Base-by-base conservation (phyloP, 2,113 vertebrate species). In the Syrrhaptes paradoxus region DNA sequence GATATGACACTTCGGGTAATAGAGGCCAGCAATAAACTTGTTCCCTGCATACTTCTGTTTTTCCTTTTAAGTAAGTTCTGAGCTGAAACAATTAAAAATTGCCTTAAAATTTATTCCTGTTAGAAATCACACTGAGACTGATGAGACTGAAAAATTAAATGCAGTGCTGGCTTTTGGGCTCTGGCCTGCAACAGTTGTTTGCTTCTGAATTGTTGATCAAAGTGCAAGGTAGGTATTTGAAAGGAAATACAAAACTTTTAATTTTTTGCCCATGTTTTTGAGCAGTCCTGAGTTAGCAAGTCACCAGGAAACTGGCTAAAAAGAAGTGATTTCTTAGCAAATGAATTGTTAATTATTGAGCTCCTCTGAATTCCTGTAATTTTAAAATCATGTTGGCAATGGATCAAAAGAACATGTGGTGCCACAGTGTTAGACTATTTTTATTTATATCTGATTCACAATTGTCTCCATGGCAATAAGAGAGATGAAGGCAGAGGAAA, bases 401-500 rank as follows among this genome's bases (percentile, higher is more conserved):
- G 1, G 78, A 87, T 93, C 94, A 94, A 57, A 93, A 95, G 81
- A 97, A 97, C 98, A 97, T 97, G 98, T 97, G 98, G 97, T 97
- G 72, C 93, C 95, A 96, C 92, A 96, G 95, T 15, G 95, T 89
- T 84, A 90, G 97, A 97, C 96, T 98, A 98, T 98, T 98, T 98
- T 97, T 98, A 98, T 98, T 98, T 98, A 96, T 97, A 88, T 97
- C 97, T 98, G 98, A 98, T 97, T 97, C 97, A 97, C 94, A 92
- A 86, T 94, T 82, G 96, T 98, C 97, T 95, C 98, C 98, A 98
- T 98, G 97, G 98, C 87, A 75, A 98, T 97, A 89, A 73, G 84
- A 93, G 92, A 89, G 87, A 96, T 73, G 94, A 96, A 96, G 97
- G 96, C 75, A 52, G 96, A 95, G 94, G 96, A 86, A 95, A 95